phyloP scores from a whole-genome alignment of 2,888 invertebrate genomes.

The Diabrotica balteata region DNA sequence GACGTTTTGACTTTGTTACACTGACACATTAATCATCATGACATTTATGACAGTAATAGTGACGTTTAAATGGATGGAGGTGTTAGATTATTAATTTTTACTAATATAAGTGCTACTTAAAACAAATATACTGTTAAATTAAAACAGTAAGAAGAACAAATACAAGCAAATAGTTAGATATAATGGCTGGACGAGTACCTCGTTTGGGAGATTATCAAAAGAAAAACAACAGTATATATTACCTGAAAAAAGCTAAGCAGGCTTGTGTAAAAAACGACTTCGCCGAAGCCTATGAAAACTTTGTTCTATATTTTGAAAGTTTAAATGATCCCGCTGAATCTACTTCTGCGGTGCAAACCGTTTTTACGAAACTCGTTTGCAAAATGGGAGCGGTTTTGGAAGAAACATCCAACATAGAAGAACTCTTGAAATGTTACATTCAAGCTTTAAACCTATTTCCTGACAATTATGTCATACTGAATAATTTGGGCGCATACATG shows the following conservation, averaged over 20 bases:
- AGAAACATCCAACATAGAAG: conserved; percentile 50
- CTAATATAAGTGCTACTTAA: not conserved
- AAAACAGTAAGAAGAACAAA: too few relatives aligned
- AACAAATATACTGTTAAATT: too few relatives aligned
- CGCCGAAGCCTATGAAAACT: conserved; percentile 43
- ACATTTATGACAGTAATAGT: not conserved
- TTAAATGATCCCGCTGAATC: conserved; percentile 39
- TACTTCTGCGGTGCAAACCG: conserved; percentile 39
- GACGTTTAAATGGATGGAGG: conserved; percentile 12
- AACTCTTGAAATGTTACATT: conserved; percentile 58
- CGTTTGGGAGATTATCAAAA: conserved; percentile 36
- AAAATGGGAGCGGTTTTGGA: conserved; percentile 49
- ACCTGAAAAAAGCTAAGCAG: conserved; percentile 43
- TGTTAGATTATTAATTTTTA: conserved; percentile 10
- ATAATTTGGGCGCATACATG: conserved; percentile 63
- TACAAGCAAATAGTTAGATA: not conserved
- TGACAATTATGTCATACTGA: conserved; percentile 60
- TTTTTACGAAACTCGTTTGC: conserved; percentile 45
- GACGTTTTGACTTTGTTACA: not conserved
- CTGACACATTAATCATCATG: too few relatives aligned
- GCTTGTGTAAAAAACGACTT: conserved; percentile 40
- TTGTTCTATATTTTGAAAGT: conserved; percentile 47
- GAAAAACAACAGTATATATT: conserved; percentile 39
- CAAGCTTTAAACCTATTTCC: conserved; percentile 61
- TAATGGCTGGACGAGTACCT: conserved; percentile 42